phyloP scores from a whole-genome alignment of 2,797 vertebrate species.

The Carapus acus region DNA sequence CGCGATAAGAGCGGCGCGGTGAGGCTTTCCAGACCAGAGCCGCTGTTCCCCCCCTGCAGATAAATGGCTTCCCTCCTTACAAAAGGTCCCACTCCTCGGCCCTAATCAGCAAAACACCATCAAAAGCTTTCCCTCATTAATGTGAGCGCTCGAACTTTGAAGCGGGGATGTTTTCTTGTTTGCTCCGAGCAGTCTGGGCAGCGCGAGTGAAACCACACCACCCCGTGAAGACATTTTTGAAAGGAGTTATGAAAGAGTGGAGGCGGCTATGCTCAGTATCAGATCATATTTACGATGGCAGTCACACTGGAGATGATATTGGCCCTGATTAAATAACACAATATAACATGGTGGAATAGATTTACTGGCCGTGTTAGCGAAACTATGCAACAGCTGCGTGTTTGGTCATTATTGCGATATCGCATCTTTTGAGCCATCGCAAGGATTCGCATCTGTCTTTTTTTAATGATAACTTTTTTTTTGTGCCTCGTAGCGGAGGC shows the following conservation, averaged over 20 bases:
- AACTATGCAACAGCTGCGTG: background rate
- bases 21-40: slow-evolving; percentile 71
- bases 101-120: slow-evolving; percentile 61
- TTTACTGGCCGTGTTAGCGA: background rate
- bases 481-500: slow-evolving; percentile 47
- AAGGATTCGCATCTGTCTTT: background rate
- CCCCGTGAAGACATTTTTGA: slow-evolving; percentile 19
- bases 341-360: background rate
- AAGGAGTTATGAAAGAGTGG: slow-evolving; percentile 20
- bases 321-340: slow-evolving; percentile 1
- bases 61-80: slow-evolving; percentile 73
- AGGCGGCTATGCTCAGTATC: slow-evolving; percentile 26
- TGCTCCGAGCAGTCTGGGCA: slow-evolving; percentile 42
- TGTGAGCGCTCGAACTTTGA: slow-evolving; percentile 32
- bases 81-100: slow-evolving; percentile 65
- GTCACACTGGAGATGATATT: slow-evolving; percentile 18
- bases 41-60: slow-evolving; percentile 63
- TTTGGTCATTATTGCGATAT: slow-evolving; percentile 6
- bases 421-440: background rate
- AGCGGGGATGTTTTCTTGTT: slow-evolving; percentile 40
- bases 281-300: slow-evolving; percentile 22
- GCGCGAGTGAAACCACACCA: slow-evolving; percentile 22
- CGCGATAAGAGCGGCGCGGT: slow-evolving; percentile 64
- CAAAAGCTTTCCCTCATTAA: slow-evolving; percentile 58
- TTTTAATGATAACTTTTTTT: too few relatives aligned